Evolutionary conservation across 30 jellyfish, hydroid and myxozoan species (phyloP).

Genomic region (Cassiopea andromeda): DNA sequence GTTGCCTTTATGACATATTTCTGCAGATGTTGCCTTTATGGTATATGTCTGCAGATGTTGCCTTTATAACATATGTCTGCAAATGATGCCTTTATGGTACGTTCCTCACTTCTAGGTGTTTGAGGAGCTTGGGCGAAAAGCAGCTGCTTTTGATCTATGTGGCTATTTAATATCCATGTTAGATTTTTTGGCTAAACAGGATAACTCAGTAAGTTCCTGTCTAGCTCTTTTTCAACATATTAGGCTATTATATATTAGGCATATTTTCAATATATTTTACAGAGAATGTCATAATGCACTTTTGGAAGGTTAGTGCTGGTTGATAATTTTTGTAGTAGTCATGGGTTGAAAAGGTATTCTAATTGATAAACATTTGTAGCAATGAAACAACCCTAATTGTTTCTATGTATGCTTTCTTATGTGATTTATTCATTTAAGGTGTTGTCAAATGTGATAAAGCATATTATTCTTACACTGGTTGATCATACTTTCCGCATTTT

Average conservation of each 20-base stretch:
- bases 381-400: neutral
- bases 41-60: too few species aligned
- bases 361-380: too few species aligned
- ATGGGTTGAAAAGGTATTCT: too few species aligned
- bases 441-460: conserved; percentile 14
- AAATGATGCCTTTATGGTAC: neutral
- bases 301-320: too few species aligned
- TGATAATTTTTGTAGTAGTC: too few species aligned
- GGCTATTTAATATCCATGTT: conserved; percentile 15
- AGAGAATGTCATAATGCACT: too few species aligned
- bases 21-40: too few species aligned
- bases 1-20: too few species aligned
- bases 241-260: neutral
- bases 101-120: conserved; percentile 6
- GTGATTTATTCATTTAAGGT: conserved; percentile 2
- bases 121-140: conserved; percentile 41
- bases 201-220: neutral
- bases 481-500: conserved; percentile 45
- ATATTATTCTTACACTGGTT: conserved; percentile 41
- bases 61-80: too few species aligned
- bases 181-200: neutral
- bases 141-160: conserved; percentile 30
- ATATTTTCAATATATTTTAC: too few species aligned
- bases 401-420: neutral
- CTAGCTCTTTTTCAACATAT: neutral